These are phyloP conservation scores for Aphelinus atriplicis DNA, from an alignment of 1,140 invertebrate species.

Conservation along the genomic window DNA sequence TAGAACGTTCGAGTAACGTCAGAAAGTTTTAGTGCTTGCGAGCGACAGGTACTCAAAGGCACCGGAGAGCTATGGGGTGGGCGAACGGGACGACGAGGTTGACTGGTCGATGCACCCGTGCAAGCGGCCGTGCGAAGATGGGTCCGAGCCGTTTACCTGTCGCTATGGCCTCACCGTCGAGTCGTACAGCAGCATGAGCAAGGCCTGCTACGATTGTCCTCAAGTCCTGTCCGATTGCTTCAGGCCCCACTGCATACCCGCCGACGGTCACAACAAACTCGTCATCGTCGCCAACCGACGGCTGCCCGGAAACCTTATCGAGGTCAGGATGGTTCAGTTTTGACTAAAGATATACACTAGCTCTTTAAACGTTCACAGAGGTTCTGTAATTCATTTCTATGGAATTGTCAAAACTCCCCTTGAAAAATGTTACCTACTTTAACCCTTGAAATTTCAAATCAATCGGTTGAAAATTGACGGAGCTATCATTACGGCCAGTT, in stretches of 20 bases:
- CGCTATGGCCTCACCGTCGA: conserved; percentile 40
- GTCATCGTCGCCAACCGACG: conserved; percentile 63
- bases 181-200: conserved; percentile 47
- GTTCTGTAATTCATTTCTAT: too few relatives aligned
- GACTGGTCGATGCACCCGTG: conserved; percentile 56
- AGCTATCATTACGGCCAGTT: too few relatives aligned
- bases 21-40: too few relatives aligned
- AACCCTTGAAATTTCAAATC: too few relatives aligned
- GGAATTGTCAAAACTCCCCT: too few relatives aligned
- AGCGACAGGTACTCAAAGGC: too few relatives aligned
- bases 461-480: too few relatives aligned
- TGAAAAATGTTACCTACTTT: too few relatives aligned
- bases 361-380: too few relatives aligned
- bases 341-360: too few relatives aligned
- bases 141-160: conserved; percentile 25
- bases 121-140: conserved; percentile 59
- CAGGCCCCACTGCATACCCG: conserved; percentile 63
- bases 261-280: conserved; percentile 61
- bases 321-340: conserved; percentile 46
- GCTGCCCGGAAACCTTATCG: conserved; percentile 66
- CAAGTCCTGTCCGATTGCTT: conserved; percentile 60
- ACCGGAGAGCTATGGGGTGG: background rate
- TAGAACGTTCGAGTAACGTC: too few relatives aligned
- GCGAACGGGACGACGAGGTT: background rate
- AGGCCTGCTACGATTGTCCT: conserved; percentile 65